phyloP scores from a whole-genome alignment of 2,797 vertebrate species.

The Melanotaenia nigrans region DNA sequence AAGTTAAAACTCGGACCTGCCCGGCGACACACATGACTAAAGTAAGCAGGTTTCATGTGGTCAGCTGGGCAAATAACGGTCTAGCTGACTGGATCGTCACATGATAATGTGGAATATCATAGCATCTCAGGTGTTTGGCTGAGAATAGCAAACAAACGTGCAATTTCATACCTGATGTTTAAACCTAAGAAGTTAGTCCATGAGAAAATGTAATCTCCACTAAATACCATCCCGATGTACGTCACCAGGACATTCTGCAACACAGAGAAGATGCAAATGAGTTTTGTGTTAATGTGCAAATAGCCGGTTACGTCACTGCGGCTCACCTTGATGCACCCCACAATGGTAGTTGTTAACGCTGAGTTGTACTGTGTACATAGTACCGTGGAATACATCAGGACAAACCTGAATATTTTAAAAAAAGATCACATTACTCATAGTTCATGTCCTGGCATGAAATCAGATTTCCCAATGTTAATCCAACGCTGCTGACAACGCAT shows the following conservation, averaged over 20 bases:
- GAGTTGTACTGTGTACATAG: constrained; percentile 98
- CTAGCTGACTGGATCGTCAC: too few relatives aligned
- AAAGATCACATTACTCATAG: not conserved
- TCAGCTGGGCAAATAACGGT: too few relatives aligned
- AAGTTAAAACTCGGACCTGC: not conserved
- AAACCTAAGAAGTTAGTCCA: constrained; percentile 98
- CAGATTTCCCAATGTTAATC: constrained; percentile 24
- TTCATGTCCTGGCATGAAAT: not conserved
- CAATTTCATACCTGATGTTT: constrained; percentile 92
- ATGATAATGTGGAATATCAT: too few relatives aligned
- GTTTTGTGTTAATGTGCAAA: not conserved
- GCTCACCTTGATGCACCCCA: constrained; percentile 96
- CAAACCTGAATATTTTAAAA: constrained; percentile 81
- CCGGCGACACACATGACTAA: too few relatives aligned
- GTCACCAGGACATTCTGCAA: constrained; percentile 96
- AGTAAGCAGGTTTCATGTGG: too few relatives aligned
- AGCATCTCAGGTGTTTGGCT: too few relatives aligned
- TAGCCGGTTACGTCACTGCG: not conserved
- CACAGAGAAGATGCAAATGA: not conserved
- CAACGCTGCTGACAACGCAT: not conserved
- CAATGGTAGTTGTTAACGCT: constrained; percentile 95
- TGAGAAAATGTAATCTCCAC: constrained; percentile 98
- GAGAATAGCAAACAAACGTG: not conserved
- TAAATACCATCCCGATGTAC: constrained; percentile 98
- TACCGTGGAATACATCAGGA: constrained; percentile 96